Evolutionary conservation across 2,888 invertebrate species (phyloP).

Genomic region (Polyploca ridens): DNA sequence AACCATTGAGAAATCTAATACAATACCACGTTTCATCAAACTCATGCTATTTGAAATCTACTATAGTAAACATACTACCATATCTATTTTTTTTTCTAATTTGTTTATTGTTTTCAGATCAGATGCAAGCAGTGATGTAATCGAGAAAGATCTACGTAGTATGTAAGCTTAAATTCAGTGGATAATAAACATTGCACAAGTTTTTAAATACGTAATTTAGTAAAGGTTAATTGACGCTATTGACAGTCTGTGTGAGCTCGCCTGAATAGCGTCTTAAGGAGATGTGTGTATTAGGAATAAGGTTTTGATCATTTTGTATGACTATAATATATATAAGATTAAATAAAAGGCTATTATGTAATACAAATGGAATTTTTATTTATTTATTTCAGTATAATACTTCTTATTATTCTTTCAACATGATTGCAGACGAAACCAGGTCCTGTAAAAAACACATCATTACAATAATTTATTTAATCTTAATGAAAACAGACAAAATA

Average conservation of each 20-base stretch:
- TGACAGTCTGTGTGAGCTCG: constrained; percentile 16
- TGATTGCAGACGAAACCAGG: constrained; percentile 62
- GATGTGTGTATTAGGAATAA: constrained; percentile 33
- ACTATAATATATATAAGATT: constrained; percentile 41
- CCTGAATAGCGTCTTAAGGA: constrained; percentile 31
- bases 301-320: constrained; percentile 51
- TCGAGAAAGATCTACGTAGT: constrained; percentile 12
- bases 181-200: constrained; percentile 26
- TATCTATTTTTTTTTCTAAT: neutral
- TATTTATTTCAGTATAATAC: constrained; percentile 4
- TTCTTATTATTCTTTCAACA: constrained; percentile 66
- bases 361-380: constrained; percentile 24
- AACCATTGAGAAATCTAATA: too few species aligned
- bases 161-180: constrained; percentile 9
- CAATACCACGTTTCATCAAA: too few species aligned
- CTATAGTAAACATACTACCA: too few species aligned
- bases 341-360: constrained; percentile 40
- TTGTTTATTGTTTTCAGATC: constrained; percentile 1
- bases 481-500: too few species aligned
- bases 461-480: too few species aligned
- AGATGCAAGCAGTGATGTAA: constrained; percentile 17
- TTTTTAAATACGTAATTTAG: constrained; percentile 43
- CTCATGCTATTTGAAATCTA: too few species aligned
- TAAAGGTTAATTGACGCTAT: neutral
- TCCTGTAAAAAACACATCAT: constrained; percentile 55